phyloP scores from a whole-genome alignment of 2,797 vertebrate genomes.

The Phyllotis vaccarum region DNA sequence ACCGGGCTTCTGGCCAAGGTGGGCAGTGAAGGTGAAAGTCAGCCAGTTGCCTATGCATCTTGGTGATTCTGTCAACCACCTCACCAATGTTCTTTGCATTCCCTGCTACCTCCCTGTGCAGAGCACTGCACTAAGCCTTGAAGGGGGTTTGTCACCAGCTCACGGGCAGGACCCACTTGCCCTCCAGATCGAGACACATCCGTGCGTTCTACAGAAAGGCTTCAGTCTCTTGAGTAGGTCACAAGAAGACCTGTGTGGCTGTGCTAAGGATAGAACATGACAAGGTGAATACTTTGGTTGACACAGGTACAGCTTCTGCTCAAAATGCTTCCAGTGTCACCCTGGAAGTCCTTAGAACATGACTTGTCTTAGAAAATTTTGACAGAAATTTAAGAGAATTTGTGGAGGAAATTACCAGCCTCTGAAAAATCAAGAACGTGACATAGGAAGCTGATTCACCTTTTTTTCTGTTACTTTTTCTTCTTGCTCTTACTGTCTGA shows the following conservation, averaged over 20 bases:
- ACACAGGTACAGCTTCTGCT: background rate
- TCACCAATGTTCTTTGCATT: background rate
- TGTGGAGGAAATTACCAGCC: background rate
- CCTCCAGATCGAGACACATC: background rate
- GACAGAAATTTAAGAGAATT: background rate
- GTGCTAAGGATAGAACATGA: background rate
- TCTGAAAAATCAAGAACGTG: constrained; percentile 16
- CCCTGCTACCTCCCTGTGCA: background rate
- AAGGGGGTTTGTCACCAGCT: background rate
- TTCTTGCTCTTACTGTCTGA: background rate
- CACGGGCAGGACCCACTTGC: background rate
- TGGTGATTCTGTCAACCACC: background rate
- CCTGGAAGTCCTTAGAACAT: background rate
- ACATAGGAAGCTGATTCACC: background rate
- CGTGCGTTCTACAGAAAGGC: background rate
- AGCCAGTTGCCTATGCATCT: background rate
- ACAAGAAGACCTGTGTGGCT: background rate
- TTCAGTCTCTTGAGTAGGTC: background rate
- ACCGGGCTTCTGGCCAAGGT: background rate
- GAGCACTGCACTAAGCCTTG: background rate
- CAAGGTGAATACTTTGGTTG: background rate
- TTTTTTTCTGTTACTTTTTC: constrained; percentile 29
- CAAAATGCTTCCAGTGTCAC: background rate
- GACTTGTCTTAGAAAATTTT: background rate
- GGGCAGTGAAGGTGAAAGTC: background rate